phyloP scores from a whole-genome alignment of 1,140 invertebrate species.

The Halictus rubicundus region DNA sequence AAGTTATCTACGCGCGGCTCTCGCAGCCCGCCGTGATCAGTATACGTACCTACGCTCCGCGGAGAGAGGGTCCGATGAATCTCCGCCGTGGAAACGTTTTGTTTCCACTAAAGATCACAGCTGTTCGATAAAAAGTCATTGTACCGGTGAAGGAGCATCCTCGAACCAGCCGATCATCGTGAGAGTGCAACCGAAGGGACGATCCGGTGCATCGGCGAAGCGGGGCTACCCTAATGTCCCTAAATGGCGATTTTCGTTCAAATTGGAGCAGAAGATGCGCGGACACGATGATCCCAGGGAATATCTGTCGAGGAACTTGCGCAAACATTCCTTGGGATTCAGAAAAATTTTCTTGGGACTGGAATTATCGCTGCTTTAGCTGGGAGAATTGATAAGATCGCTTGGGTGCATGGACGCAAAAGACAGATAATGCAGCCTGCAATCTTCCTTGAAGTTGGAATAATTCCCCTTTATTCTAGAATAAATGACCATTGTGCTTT shows the following conservation, averaged over 20 bases:
- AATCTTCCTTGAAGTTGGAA: no score
- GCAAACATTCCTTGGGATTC: not conserved
- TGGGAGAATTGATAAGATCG: no score
- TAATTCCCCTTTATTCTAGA: no score
- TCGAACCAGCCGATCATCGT: constrained; percentile 33
- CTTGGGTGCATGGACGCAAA: no score
- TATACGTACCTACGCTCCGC: constrained; percentile 16
- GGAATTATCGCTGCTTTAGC: no score
- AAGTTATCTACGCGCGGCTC: constrained; percentile 67
- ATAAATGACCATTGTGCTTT: no score
- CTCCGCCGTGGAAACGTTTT: constrained; percentile 58
- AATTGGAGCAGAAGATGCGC: not conserved
- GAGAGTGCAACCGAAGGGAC: constrained; percentile 42
- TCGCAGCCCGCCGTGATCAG: constrained; percentile 5
- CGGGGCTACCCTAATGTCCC: no score
- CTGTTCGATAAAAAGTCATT: constrained; percentile 62
- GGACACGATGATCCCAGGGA: not conserved
- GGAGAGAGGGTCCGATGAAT: constrained; percentile 56
- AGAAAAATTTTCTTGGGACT: no score
- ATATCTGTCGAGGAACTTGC: not conserved
- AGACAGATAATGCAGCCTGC: no score
- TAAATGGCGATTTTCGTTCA: not conserved
- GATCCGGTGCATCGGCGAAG: not conserved
- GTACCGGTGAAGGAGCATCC: constrained; percentile 26
- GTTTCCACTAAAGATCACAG: constrained; percentile 62